These are phyloP conservation scores for Napeogenes inachia DNA, from an alignment of 2,888 invertebrate genomes.

Conservation along the genomic window DNA sequence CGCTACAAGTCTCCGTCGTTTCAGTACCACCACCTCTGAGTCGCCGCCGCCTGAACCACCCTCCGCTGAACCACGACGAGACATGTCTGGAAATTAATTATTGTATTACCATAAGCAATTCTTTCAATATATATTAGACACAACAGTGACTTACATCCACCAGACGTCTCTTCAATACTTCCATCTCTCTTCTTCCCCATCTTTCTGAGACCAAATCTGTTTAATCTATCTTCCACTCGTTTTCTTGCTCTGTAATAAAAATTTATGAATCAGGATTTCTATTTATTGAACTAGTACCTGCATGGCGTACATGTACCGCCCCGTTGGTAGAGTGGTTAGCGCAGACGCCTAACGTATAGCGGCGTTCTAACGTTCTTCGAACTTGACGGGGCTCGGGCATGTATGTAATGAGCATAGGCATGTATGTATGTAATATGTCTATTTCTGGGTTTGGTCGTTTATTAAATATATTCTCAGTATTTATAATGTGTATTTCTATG, in stretches of 20 bases:
- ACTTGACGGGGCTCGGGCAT: too few species aligned
- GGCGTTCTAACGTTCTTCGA: too few species aligned
- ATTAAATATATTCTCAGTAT: too few species aligned
- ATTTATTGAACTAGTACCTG: too few species aligned
- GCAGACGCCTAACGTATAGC: too few species aligned
- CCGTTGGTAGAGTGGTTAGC: too few species aligned
- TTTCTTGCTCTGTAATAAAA: conserved; percentile 83
- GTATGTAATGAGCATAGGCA: too few species aligned
- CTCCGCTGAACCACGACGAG: conserved; percentile 90
- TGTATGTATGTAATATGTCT: too few species aligned
- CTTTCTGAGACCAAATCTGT: conserved; percentile 87
- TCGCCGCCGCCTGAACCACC: conserved; percentile 83
- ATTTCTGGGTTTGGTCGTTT: too few species aligned
- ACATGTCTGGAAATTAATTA: conserved; percentile 49
- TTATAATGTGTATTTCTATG: too few species aligned
- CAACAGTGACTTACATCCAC: conserved; percentile 78
- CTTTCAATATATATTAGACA: not conserved
- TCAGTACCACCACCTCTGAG: conserved; percentile 91
- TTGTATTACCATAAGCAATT: not conserved
- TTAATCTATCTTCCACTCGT: conserved; percentile 92
- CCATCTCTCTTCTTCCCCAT: conserved; percentile 93
- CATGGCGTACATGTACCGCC: too few species aligned
- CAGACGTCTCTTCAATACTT: conserved; percentile 90
- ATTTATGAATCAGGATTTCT: too few species aligned
- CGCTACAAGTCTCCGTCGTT: conserved; percentile 91